Evolutionary conservation across 2,113 vertebrate genomes (phyloP).

Genomic region (Ardeotis arabs): DNA sequence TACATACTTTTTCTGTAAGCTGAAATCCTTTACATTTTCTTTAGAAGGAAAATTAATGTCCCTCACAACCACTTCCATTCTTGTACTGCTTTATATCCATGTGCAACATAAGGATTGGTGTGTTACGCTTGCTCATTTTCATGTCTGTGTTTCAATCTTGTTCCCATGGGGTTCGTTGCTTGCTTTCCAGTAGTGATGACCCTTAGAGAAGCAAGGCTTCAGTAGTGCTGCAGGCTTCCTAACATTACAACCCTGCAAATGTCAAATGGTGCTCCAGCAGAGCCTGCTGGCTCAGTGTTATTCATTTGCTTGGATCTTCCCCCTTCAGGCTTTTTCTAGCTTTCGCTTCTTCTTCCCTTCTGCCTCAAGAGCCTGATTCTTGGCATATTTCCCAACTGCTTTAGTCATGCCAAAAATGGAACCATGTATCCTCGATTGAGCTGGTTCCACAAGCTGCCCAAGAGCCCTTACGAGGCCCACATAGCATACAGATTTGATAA

Average conservation of each 20-base stretch:
- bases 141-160: not conserved
- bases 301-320: slow-evolving; percentile 12
- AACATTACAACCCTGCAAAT: slow-evolving; percentile 31
- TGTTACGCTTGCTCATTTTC: not conserved
- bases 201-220: not conserved
- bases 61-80: not conserved
- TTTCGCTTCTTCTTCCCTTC: not conserved
- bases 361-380: not conserved
- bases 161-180: not conserved
- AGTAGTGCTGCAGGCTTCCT: not conserved
- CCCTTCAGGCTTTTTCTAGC: not conserved
- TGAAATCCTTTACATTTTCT: not conserved
- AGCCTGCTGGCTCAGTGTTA: slow-evolving; percentile 2
- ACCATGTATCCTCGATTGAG: not conserved
- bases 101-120: not conserved
- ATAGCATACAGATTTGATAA: not conserved
- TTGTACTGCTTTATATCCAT: not conserved
- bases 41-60: not conserved
- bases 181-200: not conserved
- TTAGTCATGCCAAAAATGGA: slow-evolving; percentile 42
- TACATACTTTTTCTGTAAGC: not conserved
- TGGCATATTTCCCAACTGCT: slow-evolving; percentile 24
- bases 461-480: slow-evolving; percentile 4
- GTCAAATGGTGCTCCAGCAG: slow-evolving; percentile 6
- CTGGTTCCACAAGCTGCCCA: slow-evolving; percentile 5